Evolutionary conservation across 2,797 vertebrate genomes (phyloP), one percentile per base, ranked within the genome.

Genomic region (Fundulus diaphanus): DNA sequence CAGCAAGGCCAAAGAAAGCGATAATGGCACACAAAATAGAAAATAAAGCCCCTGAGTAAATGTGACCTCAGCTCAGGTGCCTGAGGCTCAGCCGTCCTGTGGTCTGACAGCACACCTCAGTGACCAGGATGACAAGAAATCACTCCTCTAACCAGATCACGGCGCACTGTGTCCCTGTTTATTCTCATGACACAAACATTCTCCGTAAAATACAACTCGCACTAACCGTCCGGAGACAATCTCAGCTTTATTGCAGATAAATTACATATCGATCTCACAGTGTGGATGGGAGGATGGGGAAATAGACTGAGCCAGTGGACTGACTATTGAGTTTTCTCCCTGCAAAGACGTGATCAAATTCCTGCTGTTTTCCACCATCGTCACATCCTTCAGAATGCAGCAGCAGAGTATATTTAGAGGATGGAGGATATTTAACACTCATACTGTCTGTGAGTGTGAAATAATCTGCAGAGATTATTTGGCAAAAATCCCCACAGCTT

Each of bases 201-300:
- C 68, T 69, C 57, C 70, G 59, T 76, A 27, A 68, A 49, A 70
- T 73, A 74, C 77, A 48, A 59, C 77, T 68, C 29, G 71, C 78
- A 75, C 72, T 74, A 80, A 79, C 79, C 85, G 80, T 82, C 82
- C 63, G 15, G 2, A 66, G 80, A 82, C 79, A 31, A 68, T 77
- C 89, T 86, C 56, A 54, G 89, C 87, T 89, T 90, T 85, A 90
- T 86, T 24, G 68, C 44, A 67, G 71, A 93, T 93, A 90, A 91
- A 92, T 91, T 85, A 87, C 83, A 78, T 90, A 92, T 93, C 80
- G 90, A 93, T 92, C 69, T 31, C 5, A 13, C 37, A 0, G 40
- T 22, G 68, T 56, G 78, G 80, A 73, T 0, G 72, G 73, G 63
- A n/a, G 46, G 56, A 56, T 40, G 2, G 76, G 75, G 79, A 79